Evolutionary conservation across 1,140 invertebrate species (phyloP).

Genomic region (Calliphora vicina): DNA sequence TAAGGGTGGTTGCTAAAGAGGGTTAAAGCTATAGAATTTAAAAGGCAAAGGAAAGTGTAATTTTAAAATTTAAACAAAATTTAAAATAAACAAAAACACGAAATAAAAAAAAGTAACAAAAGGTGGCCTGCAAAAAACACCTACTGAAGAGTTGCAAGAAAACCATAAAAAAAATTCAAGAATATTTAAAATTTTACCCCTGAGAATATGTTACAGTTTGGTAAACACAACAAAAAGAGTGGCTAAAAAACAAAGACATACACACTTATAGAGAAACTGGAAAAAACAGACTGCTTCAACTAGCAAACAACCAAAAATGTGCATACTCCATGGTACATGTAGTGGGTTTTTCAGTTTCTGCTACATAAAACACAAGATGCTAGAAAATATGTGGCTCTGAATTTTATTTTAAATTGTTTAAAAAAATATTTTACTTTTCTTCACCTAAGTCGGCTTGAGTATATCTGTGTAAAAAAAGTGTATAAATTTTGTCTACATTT

Average conservation of each 20-base stretch:
- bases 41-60: neutral
- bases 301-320: neutral
- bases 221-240: neutral
- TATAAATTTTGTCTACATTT: too few species aligned
- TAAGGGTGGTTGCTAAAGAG: neutral
- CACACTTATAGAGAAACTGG: too few species aligned
- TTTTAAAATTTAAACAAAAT: neutral
- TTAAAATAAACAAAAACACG: neutral
- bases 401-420: neutral
- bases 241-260: neutral
- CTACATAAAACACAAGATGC: neutral
- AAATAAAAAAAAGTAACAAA: too few species aligned
- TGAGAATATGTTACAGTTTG: neutral
- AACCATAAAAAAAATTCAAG: neutral
- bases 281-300: neutral
- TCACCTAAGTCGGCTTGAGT: neutral
- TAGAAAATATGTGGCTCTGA: neutral
- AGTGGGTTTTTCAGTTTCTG: neutral
- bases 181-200: neutral
- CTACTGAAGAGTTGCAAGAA: neutral
- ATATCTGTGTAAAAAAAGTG: too few species aligned
- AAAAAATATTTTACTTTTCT: neutral
- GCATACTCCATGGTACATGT: neutral
- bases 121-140: too few species aligned
- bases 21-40: neutral